phyloP scores from a whole-genome alignment of 2,113 vertebrate species.

The Galemys pyrenaicus region DNA sequence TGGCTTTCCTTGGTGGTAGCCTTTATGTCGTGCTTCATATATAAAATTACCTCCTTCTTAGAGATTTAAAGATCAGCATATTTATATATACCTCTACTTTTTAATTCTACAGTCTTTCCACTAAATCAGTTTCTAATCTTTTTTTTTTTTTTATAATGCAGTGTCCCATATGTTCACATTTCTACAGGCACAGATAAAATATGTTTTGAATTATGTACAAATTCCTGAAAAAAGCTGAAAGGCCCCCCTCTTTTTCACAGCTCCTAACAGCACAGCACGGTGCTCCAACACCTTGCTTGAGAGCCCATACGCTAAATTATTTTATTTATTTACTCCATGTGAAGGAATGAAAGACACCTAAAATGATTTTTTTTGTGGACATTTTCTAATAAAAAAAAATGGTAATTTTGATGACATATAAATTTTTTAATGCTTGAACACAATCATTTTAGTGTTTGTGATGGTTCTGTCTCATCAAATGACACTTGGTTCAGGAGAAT shows the following conservation, averaged over 20 bases:
- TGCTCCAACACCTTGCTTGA: neutral
- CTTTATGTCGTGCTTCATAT: neutral
- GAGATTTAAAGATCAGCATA: constrained; percentile 16
- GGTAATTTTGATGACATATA: neutral
- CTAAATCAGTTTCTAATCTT: constrained; percentile 22
- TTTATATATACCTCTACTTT: neutral
- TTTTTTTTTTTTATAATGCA: constrained; percentile 29
- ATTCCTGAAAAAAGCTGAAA: neutral
- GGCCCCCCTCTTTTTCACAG: neutral
- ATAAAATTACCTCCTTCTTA: neutral
- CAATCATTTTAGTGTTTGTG: neutral
- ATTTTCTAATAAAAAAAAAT: constrained; percentile 39
- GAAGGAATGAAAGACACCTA: constrained; percentile 13
- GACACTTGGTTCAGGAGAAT: neutral
- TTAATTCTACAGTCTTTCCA: neutral
- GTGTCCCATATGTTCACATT: constrained; percentile 15
- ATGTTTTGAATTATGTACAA: constrained; percentile 43
- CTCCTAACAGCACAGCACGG: neutral
- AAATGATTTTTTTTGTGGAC: neutral
- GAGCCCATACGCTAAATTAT: neutral
- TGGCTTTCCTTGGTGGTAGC: neutral
- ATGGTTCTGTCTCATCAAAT: neutral
- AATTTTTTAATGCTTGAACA: neutral
- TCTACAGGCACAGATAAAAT: constrained; percentile 43
- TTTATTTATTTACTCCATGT: neutral